A percentile compares a stretch with the other conserved stretches of the same genome.
Evolutionary conservation across 2,113 vertebrate species (phyloP).

Genomic region (Rhinolophus sinicus): DNA sequence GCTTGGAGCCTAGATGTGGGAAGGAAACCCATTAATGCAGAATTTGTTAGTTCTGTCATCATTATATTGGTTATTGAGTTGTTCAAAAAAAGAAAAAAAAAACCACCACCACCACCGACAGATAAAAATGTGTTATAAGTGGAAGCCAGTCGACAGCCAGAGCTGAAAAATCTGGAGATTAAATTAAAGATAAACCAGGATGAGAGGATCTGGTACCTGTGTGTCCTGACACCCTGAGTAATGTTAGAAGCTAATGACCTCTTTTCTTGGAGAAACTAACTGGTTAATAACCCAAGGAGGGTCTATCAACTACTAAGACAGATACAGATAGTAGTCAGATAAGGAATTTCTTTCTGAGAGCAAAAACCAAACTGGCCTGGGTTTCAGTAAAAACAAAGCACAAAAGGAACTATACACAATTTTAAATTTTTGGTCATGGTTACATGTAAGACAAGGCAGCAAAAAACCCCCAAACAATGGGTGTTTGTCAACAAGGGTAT

Average conservation of each 20-base stretch:
- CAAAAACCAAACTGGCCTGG: background rate
- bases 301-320: conserved; percentile 53
- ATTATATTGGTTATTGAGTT: conserved; percentile 59
- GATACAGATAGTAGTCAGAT: conserved; percentile 7
- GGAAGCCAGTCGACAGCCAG: background rate
- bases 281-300: conserved; percentile 65
- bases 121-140: conserved; percentile 68
- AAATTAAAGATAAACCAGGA: conserved; percentile 67
- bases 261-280: conserved; percentile 65
- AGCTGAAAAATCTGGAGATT: conserved; percentile 65
- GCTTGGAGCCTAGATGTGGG: conserved; percentile 56
- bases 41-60: conserved; percentile 55
- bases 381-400: conserved; percentile 41
- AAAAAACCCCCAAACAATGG: background rate
- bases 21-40: conserved; percentile 35
- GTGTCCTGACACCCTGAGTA: conserved; percentile 60
- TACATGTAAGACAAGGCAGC: background rate
- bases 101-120: background rate
- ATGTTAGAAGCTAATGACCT: conserved; percentile 54
- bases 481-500: background rate
- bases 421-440: conserved; percentile 24
- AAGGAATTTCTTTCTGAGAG: conserved; percentile 38
- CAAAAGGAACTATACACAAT: background rate
- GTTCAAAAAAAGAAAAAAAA: background rate
- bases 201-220: conserved; percentile 57